A percentile compares a stretch with the other conserved stretches of the same genome.
These are phyloP conservation scores for Procambarus virginalis DNA, from an alignment of 1,140 invertebrate genomes.

Conservation along the genomic window DNA sequence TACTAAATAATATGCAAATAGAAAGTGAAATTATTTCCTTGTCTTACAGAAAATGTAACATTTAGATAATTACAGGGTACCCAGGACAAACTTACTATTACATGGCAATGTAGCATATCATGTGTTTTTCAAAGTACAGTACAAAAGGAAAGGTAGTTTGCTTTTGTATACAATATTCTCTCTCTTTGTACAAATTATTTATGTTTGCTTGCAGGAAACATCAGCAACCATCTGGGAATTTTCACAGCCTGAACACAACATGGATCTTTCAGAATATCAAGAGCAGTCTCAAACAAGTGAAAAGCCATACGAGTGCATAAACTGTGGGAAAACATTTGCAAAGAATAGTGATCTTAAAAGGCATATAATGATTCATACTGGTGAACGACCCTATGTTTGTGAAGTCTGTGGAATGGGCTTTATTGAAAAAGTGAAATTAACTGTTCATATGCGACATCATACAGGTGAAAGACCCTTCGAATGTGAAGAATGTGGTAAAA, in stretches of 20 bases:
- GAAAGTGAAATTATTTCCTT: no score
- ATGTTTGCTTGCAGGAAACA: slow-evolving; percentile 12
- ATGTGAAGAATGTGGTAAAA: slow-evolving; percentile 50
- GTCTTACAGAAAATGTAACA: no score
- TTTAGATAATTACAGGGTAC: no score
- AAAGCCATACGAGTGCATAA: slow-evolving; percentile 31
- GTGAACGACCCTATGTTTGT: slow-evolving; percentile 35
- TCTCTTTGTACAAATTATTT: slow-evolving; percentile 6
- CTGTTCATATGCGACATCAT: slow-evolving; percentile 33
- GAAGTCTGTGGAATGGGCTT: slow-evolving; percentile 39
- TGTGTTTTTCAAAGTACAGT: no score
- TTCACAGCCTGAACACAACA: not conserved
- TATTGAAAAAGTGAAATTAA: slow-evolving; percentile 27
- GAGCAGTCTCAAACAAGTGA: slow-evolving; percentile 29
- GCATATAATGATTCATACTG: slow-evolving; percentile 47
- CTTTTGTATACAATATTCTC: not conserved
- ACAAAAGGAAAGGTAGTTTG: not conserved
- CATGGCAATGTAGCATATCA: no score
- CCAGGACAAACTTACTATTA: no score
- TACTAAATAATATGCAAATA: no score
- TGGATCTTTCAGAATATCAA: slow-evolving; percentile 5
- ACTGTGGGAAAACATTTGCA: slow-evolving; percentile 17
- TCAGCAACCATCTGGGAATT: not conserved
- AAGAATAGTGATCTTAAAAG: slow-evolving; percentile 42
- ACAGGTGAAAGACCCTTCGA: slow-evolving; percentile 53